Evolutionary conservation across 2,888 invertebrate species (phyloP), one percentile per base, ranked within the genome.

Genomic region (Metellina segmentata): DNA sequence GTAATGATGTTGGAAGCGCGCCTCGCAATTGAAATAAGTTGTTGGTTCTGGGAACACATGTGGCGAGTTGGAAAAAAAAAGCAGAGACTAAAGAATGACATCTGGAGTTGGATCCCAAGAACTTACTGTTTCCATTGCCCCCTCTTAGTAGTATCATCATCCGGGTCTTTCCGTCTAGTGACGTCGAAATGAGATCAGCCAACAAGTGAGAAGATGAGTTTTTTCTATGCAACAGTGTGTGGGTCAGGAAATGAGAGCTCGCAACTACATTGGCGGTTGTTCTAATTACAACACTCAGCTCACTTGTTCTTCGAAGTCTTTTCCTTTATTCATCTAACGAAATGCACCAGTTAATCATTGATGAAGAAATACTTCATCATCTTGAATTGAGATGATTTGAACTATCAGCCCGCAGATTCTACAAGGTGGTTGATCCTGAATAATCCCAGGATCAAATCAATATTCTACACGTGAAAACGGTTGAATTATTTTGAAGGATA

Each of bases 271-370:
- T 34, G 72, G 19, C 79, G 71, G 61, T 48, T 81, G 79, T 79
- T 70, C 87, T 87, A 87, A 87, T 87, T 87, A 81, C 79, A 83
- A 83, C 83, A 74, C 83, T 83, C 48, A 49, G 49, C 19, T 70
- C 52, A 51, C 51, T 82, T 53, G 52, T 83, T 74, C 53, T 71
- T 52, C 72, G 81, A 81, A 81, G 20, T 49, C 16, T 70, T 49
- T 72, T 74, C 52, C 74, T 49, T 69, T 49, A n/a, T 74, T 74
- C 49, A 70, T 83, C 74, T 74, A 83, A 81, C 19, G 13, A 49
- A n/a, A 81, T 70, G 61, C n/a, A 61, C 16, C 6, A 7, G 70
- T 51, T 79, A 61, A 61, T 61, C 34, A 61, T 61, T 79, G 79
- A 61, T 79, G 48, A 77, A 77, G 49, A 51, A 77, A 48, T 34